Evolutionary conservation across 1,140 invertebrate genomes (phyloP).

Genomic region (Arion vulgaris): DNA sequence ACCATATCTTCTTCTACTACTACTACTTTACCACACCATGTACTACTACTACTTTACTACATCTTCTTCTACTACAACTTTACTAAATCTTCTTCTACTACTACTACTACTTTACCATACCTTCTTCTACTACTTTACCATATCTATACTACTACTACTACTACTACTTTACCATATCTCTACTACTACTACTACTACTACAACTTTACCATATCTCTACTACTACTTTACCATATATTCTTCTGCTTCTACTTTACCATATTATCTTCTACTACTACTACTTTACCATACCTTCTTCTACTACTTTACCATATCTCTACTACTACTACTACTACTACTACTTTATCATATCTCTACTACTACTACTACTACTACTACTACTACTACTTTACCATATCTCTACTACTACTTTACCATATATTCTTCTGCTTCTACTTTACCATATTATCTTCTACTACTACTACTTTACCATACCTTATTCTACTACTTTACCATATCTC

Average conservation of each 20-base stretch:
- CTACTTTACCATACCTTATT: no score
- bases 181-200: conserved; percentile 1
- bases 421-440: no score
- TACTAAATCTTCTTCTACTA: neutral
- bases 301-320: no score
- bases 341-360: neutral
- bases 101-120: neutral
- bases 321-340: neutral
- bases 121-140: neutral
- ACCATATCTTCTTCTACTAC: neutral
- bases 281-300: no score
- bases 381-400: no score
- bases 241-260: no score
- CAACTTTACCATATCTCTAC: no score
- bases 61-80: neutral
- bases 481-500: no score
- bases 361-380: neutral
- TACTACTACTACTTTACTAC: conserved; percentile 8
- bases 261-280: no score
- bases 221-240: no score
- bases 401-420: no score
- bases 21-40: neutral
- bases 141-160: neutral
- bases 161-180: neutral
- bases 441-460: no score